Conservation (phyloP, 2,888 invertebrate genomes). For the Drosophila neonasuta region DNA sequence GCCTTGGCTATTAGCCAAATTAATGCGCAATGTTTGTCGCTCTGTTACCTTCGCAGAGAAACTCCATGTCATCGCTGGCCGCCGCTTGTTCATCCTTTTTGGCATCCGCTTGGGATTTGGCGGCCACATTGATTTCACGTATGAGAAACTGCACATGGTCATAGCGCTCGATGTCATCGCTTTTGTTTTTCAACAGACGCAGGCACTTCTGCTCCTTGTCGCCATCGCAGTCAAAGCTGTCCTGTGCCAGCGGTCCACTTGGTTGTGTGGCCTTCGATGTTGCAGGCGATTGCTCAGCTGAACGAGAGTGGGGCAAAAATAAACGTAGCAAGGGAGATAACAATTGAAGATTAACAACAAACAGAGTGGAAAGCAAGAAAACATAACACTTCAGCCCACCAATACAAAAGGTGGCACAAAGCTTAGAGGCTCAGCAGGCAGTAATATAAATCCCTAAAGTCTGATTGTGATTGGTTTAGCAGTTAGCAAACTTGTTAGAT, state of each 20-base stretch:
- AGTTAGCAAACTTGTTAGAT: conserved; percentile 3
- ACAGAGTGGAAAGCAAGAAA: conserved; percentile 3
- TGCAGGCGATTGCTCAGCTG: conserved; percentile 57
- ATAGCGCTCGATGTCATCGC: conserved; percentile 83
- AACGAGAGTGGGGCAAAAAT: neutral
- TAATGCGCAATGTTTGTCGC: conserved; percentile 12
- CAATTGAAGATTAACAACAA: conserved; percentile 44
- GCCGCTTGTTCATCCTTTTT: conserved; percentile 72
- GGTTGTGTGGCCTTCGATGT: conserved; percentile 43
- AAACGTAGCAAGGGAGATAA: conserved; percentile 6
- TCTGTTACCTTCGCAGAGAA: conserved; percentile 79
- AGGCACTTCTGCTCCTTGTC: conserved; percentile 80
- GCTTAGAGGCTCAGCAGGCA: conserved; percentile 1
- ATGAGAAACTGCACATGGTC: conserved; percentile 97
- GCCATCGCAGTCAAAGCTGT: conserved; percentile 76
- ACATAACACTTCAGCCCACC: conserved; percentile 1
- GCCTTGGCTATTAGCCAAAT: conserved; percentile 51
- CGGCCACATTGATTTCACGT: conserved; percentile 88
- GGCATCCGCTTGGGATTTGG: conserved; percentile 84
- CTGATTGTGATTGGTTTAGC: conserved; percentile 7
- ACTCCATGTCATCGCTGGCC: conserved; percentile 80
- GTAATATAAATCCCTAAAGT: conserved; percentile 7
- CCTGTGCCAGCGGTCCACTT: conserved; percentile 62
- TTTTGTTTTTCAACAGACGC: conserved; percentile 81
- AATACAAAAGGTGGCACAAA: neutral